Conservation (phyloP, 2,888 invertebrate genomes). For the Flexamia atlantica region DNA sequence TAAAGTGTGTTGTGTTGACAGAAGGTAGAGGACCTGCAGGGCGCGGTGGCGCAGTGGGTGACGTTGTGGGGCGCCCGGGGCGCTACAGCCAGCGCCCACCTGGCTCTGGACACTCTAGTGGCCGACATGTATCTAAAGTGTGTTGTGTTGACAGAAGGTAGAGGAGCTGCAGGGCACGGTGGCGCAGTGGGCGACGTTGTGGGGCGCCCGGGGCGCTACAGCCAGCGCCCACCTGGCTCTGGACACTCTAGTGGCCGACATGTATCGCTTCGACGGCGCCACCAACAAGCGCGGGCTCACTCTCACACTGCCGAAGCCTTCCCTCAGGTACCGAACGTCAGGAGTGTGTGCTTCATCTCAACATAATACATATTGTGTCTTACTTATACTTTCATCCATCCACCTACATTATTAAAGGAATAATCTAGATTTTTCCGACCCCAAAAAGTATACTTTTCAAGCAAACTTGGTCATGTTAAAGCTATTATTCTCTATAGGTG, state of each 20-base stretch:
- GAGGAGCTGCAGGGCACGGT: constrained; percentile 74
- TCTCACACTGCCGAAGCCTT: constrained; percentile 45
- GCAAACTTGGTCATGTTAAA: too few species aligned
- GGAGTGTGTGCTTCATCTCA: too few species aligned
- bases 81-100: constrained; percentile 70
- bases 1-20: constrained; percentile 67
- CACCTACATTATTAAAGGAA: too few species aligned
- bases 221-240: constrained; percentile 68
- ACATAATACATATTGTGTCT: too few species aligned
- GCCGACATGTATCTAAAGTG: neutral
- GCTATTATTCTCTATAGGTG: too few species aligned
- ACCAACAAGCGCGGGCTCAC: neutral
- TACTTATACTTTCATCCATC: too few species aligned
- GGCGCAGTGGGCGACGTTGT: constrained; percentile 74
- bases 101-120: constrained; percentile 41
- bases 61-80: constrained; percentile 73
- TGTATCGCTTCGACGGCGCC: constrained; percentile 38
- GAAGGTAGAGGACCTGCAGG: constrained; percentile 74
- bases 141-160: constrained; percentile 72
- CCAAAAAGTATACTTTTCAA: too few species aligned
- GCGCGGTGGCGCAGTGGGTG: constrained; percentile 74
- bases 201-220: constrained; percentile 72
- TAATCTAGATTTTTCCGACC: too few species aligned
- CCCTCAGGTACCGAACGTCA: constrained; percentile 43
- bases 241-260: constrained; percentile 66